These are phyloP conservation scores for Cantharis rustica DNA, from an alignment of 2,888 invertebrate genomes.

Conservation along the genomic window DNA sequence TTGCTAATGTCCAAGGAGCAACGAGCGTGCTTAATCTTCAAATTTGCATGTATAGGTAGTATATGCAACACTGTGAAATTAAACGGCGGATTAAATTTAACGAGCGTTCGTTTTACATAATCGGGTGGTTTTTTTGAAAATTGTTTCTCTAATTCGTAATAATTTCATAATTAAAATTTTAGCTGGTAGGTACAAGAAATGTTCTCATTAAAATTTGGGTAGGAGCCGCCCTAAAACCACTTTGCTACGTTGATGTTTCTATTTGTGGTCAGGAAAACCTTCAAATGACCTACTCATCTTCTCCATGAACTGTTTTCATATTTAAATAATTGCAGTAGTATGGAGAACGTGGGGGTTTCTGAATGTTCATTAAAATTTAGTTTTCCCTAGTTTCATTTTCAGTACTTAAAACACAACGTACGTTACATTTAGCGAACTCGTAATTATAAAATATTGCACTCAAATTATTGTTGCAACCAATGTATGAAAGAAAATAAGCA, in stretches of 20 bases:
- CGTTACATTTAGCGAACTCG: slow-evolving; percentile 33
- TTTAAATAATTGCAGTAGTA: slow-evolving; percentile 40
- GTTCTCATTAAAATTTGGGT: neutral
- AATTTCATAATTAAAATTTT: neutral
- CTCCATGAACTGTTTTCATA: slow-evolving; percentile 31
- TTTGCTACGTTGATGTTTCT: neutral
- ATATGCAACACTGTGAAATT: slow-evolving; percentile 29
- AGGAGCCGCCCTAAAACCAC: neutral
- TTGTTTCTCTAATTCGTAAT: neutral
- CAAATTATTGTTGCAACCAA: neutral
- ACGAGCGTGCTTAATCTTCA: slow-evolving; percentile 31
- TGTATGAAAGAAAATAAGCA: slow-evolving; percentile 11
- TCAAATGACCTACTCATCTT: slow-evolving; percentile 16
- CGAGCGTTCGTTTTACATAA: neutral
- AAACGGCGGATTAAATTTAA: neutral
- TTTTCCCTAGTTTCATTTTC: slow-evolving; percentile 42
- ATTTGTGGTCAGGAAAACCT: slow-evolving; percentile 4
- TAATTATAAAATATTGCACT: slow-evolving; percentile 30
- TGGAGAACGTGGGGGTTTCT: slow-evolving; percentile 39
- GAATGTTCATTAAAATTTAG: slow-evolving; percentile 49
- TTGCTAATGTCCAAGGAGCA: slow-evolving; percentile 33
- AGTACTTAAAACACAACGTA: slow-evolving; percentile 24
- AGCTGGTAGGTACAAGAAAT: neutral
- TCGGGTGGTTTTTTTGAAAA: neutral
- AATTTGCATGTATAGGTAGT: slow-evolving; percentile 31